phyloP scores from a whole-genome alignment of 2,113 vertebrate species.

The Laticauda laticaudata region DNA sequence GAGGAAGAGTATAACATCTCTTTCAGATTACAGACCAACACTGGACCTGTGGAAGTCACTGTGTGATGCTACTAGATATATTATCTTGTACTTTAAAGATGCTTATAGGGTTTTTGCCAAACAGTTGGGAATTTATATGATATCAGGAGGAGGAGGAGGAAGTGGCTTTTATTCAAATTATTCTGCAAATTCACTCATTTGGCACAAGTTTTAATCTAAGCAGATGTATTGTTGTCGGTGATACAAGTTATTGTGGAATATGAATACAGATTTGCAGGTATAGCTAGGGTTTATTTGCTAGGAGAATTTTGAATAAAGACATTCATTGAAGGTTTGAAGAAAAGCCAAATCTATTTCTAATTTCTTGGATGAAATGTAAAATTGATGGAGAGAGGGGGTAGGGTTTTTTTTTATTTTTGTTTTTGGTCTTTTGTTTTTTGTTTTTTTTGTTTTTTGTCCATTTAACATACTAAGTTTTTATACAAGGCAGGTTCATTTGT shows the following conservation, averaged over 20 bases:
- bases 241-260: background rate
- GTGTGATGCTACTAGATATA: background rate
- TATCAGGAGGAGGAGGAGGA: background rate
- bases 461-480: background rate
- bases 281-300: background rate
- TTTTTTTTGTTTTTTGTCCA: background rate
- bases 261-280: background rate
- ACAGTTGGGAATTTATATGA: background rate
- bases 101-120: background rate
- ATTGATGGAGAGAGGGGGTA: background rate
- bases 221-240: background rate
- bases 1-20: background rate
- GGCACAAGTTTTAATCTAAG: background rate
- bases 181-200: background rate
- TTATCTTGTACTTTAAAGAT: background rate
- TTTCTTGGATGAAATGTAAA: constrained; percentile 6
- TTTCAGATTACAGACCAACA: background rate
- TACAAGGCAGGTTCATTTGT: background rate
- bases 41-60: background rate
- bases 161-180: background rate
- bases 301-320: background rate
- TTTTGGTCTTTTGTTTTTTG: constrained; percentile 1
- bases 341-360: background rate
- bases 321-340: background rate
- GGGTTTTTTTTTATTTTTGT: background rate